Evolutionary conservation across 2,113 vertebrate genomes (phyloP).

Genomic region (Xiphias gladius): DNA sequence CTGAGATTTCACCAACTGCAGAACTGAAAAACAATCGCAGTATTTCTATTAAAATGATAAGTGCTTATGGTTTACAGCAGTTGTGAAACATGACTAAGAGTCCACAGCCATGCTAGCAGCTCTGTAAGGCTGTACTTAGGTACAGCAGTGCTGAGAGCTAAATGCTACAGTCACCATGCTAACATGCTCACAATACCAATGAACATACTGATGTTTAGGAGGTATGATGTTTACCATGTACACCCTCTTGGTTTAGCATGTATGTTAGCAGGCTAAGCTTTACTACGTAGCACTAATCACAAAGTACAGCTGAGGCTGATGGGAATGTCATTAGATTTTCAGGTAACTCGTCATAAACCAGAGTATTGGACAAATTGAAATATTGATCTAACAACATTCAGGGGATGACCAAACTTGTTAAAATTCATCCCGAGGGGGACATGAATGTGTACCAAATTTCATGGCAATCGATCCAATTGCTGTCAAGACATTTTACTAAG

Average conservation of each 20-base stretch:
- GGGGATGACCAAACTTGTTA: background rate
- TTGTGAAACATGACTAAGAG: background rate
- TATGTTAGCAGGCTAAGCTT: background rate
- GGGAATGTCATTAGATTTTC: background rate
- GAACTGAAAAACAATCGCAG: conserved; percentile 81
- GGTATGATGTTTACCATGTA: background rate
- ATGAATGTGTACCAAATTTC: too few species aligned
- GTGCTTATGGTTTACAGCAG: background rate
- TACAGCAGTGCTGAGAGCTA: background rate
- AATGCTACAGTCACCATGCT: background rate
- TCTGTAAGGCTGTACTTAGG: too few species aligned
- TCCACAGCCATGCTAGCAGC: background rate
- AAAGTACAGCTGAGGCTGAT: background rate
- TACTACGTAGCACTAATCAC: background rate
- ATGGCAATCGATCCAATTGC: background rate
- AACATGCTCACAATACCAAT: background rate
- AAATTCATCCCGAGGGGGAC: background rate
- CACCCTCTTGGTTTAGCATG: background rate
- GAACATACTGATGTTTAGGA: background rate
- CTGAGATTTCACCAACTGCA: conserved; percentile 97
- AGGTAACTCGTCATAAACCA: background rate
- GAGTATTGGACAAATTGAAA: background rate
- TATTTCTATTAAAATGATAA: background rate
- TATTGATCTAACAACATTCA: background rate
- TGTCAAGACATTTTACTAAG: background rate